Evolutionary conservation across 2,113 vertebrate genomes (phyloP).

Genomic region (Antigone vipio): DNA sequence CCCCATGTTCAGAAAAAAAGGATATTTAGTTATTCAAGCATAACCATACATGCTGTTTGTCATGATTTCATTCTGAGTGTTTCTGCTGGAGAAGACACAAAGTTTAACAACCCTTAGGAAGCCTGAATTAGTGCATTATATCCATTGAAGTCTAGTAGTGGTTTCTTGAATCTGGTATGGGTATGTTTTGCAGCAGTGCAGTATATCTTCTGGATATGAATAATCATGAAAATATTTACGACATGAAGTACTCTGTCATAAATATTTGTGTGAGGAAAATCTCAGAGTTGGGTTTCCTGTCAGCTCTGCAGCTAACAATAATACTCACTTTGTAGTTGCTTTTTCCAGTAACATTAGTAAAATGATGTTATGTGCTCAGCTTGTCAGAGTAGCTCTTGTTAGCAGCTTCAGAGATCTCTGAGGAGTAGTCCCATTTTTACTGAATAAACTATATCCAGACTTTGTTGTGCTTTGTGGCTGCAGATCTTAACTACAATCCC

Average conservation of each 20-base stretch:
- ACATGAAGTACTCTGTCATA: background rate
- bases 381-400: background rate
- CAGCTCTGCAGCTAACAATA: background rate
- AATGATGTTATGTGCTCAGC: background rate
- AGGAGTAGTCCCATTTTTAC: background rate
- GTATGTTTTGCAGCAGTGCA: background rate
- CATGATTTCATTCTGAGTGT: background rate
- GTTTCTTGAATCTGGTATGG: background rate
- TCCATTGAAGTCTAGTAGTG: background rate
- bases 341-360: background rate
- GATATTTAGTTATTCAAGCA: background rate
- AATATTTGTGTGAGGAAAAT: background rate
- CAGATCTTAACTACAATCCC: background rate
- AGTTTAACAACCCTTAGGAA: background rate
- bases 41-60: background rate
- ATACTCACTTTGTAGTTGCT: background rate
- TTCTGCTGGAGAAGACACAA: background rate
- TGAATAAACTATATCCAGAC: background rate
- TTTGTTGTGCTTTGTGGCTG: background rate
- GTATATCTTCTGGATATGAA: background rate
- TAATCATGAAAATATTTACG: background rate
- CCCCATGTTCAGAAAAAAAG: background rate
- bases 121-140: background rate
- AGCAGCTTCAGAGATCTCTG: background rate
- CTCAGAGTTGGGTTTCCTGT: background rate